Conservation (phyloP, 2,888 invertebrate species). For the Tipula vernalis region DNA sequence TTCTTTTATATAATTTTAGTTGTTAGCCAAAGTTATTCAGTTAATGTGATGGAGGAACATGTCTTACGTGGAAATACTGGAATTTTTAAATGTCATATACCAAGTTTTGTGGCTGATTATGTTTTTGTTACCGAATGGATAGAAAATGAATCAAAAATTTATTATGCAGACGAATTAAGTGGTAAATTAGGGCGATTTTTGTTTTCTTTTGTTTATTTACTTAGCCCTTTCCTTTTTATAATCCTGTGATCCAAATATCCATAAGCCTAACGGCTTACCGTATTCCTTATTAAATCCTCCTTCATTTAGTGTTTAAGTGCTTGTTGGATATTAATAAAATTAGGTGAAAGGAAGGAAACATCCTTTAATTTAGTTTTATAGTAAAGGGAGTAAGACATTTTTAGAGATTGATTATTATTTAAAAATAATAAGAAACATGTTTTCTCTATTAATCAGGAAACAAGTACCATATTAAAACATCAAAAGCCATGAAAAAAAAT, state of each 20-base stretch:
- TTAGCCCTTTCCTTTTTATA: neutral
- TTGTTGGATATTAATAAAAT: neutral
- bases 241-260: slow-evolving; percentile 32
- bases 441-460: neutral
- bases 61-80: slow-evolving; percentile 82
- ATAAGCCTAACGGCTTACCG: slow-evolving; percentile 49
- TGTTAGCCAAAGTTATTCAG: slow-evolving; percentile 78
- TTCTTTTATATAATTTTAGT: slow-evolving; percentile 46
- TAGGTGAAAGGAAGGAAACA: neutral
- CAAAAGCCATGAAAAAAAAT: neutral
- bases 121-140: slow-evolving; percentile 77
- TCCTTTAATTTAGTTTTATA: neutral
- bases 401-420: neutral
- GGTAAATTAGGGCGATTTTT: slow-evolving; percentile 1
- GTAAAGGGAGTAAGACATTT: neutral
- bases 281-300: slow-evolving; percentile 36
- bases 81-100: slow-evolving; percentile 86
- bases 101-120: slow-evolving; percentile 86
- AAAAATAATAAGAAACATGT: neutral
- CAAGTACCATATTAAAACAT: neutral
- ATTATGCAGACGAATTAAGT: slow-evolving; percentile 37
- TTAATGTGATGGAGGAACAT: slow-evolving; percentile 88
- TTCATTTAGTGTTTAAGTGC: slow-evolving; percentile 43
- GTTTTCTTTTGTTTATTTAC: neutral
- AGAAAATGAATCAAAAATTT: slow-evolving; percentile 58